Base-by-base conservation (phyloP, 2,113 vertebrate species). In the Mola mola region DNA sequence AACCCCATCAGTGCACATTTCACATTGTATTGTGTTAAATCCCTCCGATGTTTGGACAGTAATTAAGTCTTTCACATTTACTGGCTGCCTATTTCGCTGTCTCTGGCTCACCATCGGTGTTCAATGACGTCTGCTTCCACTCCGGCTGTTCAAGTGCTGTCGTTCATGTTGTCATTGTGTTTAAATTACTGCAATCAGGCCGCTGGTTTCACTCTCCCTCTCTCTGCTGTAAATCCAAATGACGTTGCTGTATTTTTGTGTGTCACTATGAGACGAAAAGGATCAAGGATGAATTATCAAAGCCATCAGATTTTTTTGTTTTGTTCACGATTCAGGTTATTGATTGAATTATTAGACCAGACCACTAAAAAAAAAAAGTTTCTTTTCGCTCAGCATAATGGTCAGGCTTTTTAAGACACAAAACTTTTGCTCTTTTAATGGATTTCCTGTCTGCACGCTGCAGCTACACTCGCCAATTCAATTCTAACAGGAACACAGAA, bases 101-200 rank as follows among this genome's bases (percentile, higher is more conserved):
- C 7, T 33, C 8, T 11, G 31, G 9, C 8, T 56, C 38, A 55
- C 40, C 55, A 50, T 66, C 31, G 15, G 22, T 26, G 29, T 57
- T 62, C 64, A 74, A 8, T 87, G 85, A 87, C 78, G 82, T 88
- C 76, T 80, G 67, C 12, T 72, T 69, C 79, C 33, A 55, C 64
- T 31, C 31, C 31, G 38, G 28, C 59, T 28, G 62, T 50, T 84
- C 25, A 75, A 77, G 78, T 62, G 72, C 69, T 72, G 81, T 79
- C 84, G 66, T 76, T 88, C 76, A 78, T 47, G 33, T 36, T 77
- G 72, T 80, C 70, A 69, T 62, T 59, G 47, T 79, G 73, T 72
- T 84, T 53, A 80, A 76, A 69, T 11, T 64, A 74, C 72, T 72
- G 66, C 74, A 78, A 84, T 85, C 75, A 83, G 49, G 78, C 83